These are phyloP conservation scores for Nomada fabriciana DNA, from an alignment of 2,888 invertebrate genomes.

Conservation along the genomic window DNA sequence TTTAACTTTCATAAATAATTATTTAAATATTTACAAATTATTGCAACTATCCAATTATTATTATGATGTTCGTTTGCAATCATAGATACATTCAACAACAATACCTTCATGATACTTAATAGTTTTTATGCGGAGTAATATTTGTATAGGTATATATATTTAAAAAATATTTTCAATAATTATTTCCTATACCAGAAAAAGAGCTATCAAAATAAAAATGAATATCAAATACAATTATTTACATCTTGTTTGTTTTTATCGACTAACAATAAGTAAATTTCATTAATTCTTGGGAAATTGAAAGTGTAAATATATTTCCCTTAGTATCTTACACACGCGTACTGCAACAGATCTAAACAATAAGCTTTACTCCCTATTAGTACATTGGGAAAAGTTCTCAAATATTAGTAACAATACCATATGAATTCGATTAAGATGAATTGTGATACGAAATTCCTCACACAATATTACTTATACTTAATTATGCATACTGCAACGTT, in stretches of 20 bases:
- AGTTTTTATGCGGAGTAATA: conserved; percentile 4
- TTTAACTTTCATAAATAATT: conserved; percentile 33
- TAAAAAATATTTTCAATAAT: conserved; percentile 27
- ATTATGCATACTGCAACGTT: background rate
- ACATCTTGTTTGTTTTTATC: conserved; percentile 2
- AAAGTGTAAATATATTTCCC: conserved; percentile 14
- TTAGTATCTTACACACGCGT: conserved; percentile 3
- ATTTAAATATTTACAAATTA: conserved; percentile 24
- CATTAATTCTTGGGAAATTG: background rate
- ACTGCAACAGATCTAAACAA: conserved; percentile 12
- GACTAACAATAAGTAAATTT: background rate
- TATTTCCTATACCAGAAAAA: conserved; percentile 9
- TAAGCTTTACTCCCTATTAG: conserved; percentile 6
- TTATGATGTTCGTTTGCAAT: conserved; percentile 7
- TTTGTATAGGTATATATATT: conserved; percentile 17
- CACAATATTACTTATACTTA: conserved; percentile 8
- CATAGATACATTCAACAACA: conserved; percentile 11
- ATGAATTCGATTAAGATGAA: conserved; percentile 37
- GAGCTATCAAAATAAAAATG: conserved; percentile 33
- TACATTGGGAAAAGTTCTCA: conserved; percentile 20
- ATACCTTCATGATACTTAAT: conserved; percentile 1
- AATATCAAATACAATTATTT: conserved; percentile 35
- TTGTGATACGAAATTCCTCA: conserved; percentile 57
- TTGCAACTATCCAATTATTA: conserved; percentile 27
- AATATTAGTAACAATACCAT: conserved; percentile 24